Evolutionary conservation across 2,797 vertebrate genomes (phyloP).

Genomic region (Botia kubotai): DNA sequence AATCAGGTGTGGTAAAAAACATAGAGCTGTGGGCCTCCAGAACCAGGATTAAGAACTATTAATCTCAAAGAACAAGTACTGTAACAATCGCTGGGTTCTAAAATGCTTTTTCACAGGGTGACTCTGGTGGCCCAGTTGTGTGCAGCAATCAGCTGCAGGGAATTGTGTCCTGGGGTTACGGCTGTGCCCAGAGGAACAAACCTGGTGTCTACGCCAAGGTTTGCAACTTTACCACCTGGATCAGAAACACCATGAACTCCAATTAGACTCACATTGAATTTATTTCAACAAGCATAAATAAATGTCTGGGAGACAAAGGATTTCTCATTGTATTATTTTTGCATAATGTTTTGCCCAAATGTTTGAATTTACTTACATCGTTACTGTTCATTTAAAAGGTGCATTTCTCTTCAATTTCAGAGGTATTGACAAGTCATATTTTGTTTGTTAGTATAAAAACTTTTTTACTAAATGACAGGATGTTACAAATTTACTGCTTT

Average conservation of each 20-base stretch:
- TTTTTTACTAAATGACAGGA: background rate
- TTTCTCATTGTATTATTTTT: conserved; percentile 1
- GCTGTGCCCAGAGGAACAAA: conserved; percentile 75
- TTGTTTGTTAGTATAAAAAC: background rate
- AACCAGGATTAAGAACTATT: no score
- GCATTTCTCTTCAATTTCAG: background rate
- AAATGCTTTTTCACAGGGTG: conserved; percentile 69
- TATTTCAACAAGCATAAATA: conserved; percentile 15
- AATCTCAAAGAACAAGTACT: background rate
- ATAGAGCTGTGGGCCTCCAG: no score
- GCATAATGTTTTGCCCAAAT: no score
- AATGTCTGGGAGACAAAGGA: background rate
- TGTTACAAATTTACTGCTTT: background rate
- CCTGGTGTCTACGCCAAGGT: conserved; percentile 82
- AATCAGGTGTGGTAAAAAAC: no score
- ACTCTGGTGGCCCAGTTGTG: conserved; percentile 82
- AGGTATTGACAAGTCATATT: background rate
- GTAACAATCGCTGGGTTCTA: background rate
- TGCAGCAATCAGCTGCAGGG: conserved; percentile 78
- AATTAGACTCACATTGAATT: conserved; percentile 64
- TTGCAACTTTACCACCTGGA: conserved; percentile 80
- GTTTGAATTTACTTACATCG: no score
- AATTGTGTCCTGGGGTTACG: conserved; percentile 83
- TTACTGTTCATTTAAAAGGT: no score
- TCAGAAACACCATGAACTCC: conserved; percentile 72